phyloP scores from a whole-genome alignment of 2,888 invertebrate genomes.

The Willowsia nigromaculata region DNA sequence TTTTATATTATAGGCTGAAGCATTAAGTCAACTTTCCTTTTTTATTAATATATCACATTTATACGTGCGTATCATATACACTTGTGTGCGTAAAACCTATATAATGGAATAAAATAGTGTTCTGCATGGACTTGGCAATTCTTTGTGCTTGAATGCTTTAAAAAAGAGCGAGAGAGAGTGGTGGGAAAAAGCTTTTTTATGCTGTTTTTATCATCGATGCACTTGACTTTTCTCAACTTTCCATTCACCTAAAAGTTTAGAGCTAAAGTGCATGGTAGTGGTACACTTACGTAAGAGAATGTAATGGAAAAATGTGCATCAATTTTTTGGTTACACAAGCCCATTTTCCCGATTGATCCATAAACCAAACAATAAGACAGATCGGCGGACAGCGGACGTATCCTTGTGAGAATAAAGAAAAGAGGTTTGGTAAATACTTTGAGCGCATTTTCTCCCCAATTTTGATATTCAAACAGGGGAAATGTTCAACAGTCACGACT shows the following conservation, averaged over 20 bases:
- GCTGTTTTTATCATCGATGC: constrained; percentile 58
- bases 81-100: neutral
- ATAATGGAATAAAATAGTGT: neutral
- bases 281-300: neutral
- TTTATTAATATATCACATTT: neutral
- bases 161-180: neutral
- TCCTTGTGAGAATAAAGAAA: neutral
- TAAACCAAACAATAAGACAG: constrained; percentile 56
- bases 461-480: constrained; percentile 13
- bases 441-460: constrained; percentile 17
- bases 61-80: neutral
- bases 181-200: constrained; percentile 58
- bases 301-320: constrained; percentile 6
- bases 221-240: constrained; percentile 53
- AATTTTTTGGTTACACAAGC: neutral
- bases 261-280: neutral
- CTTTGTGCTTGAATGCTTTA: constrained; percentile 37
- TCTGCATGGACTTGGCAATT: neutral
- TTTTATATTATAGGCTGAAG: too few relatives aligned
- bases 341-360: constrained; percentile 52
- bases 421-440: constrained; percentile 26
- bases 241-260: neutral
- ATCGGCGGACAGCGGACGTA: constrained; percentile 16
- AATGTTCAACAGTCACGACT: constrained; percentile 36
- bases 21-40: neutral